Base-by-base conservation (phyloP, 1,140 invertebrate species). In the Diorhabda sublineata region DNA sequence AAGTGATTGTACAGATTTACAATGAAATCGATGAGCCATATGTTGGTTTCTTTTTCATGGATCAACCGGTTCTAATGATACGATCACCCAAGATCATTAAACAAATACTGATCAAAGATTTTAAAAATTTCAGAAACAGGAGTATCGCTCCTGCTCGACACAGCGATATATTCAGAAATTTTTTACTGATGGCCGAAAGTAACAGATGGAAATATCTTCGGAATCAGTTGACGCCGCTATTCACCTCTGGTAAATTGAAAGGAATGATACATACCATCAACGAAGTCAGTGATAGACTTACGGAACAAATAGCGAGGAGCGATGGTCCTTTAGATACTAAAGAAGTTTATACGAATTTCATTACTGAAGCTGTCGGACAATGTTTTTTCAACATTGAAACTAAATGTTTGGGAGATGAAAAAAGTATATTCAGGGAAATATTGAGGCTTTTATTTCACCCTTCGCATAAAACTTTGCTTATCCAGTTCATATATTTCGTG, bases 101-200 rank as follows among this genome's bases (percentile, higher is more conserved):
- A 72, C 66, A 77, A 2, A 78, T 86, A 3, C 64, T 82, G 9
- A 75, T 84, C 5, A 83, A 82, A 71, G 84, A 86, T 74, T 86
- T 84, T 71, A 45, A 68, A n/a, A 58, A 85, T 76, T 88, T 88
- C 71, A 75, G 81, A 4, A 83, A 87, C 68, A 79, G 82, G 7
- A 60, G 83, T 70, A 77, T 84, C 59, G 82, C 78, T 73, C 75
- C 74, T 5, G 82, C 82, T 64, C 74, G 82, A 2, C 77, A 84
- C 60, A 85, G 87, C 69, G 81, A 86, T 5, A 61, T 88, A 6
- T 42, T 58, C 2, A 65, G 56, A 3, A 68, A 74, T 58, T 58
- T 79, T n/a, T 64, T 84, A 42, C 80, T 81, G 43, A 61, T 67
- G 11, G 61, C 76, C 3, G 76, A 78, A 68, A 69, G 69, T 41